Evolutionary conservation across 1,140 invertebrate species (phyloP).

Genomic region (Zaprionus ornatus): DNA sequence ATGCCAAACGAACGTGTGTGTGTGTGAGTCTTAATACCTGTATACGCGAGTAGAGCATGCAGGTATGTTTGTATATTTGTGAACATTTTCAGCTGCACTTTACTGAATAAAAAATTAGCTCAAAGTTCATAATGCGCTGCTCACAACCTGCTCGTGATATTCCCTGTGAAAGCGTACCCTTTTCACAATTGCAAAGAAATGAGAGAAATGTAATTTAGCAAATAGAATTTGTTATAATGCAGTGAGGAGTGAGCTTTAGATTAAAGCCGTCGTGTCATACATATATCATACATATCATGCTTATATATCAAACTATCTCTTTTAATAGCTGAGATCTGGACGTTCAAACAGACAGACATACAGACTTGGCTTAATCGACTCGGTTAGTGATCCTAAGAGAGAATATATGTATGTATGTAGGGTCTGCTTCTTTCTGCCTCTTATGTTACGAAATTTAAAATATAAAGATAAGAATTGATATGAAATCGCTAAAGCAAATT

Average conservation of each 20-base stretch:
- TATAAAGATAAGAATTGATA: too few species aligned
- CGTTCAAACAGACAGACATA: too few species aligned
- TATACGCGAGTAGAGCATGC: not conserved
- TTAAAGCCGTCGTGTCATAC: too few species aligned
- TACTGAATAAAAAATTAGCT: conserved; percentile 32
- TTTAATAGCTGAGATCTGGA: too few species aligned
- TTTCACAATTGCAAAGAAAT: not conserved
- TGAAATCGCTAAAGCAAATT: too few species aligned
- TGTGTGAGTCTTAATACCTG: not conserved
- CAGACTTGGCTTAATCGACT: too few species aligned
- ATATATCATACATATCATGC: too few species aligned
- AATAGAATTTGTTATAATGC: not conserved
- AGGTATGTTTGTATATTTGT: not conserved
- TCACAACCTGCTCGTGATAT: not conserved
- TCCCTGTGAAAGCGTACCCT: not conserved
- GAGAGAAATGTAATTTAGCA: not conserved
- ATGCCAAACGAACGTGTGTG: not conserved
- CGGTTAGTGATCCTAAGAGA: too few species aligned
- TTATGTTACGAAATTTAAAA: too few species aligned
- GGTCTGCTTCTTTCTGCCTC: too few species aligned
- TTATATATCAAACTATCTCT: too few species aligned
- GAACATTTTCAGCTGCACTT: conserved; percentile 2
- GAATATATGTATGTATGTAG: too few species aligned
- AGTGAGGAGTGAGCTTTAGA: not conserved
- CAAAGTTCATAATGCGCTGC: conserved; percentile 1